Percentiles rank a stretch among this genome's conserved stretches.
phyloP scores from a whole-genome alignment of 2,113 vertebrate genomes.

The Ictalurus furcatus region DNA sequence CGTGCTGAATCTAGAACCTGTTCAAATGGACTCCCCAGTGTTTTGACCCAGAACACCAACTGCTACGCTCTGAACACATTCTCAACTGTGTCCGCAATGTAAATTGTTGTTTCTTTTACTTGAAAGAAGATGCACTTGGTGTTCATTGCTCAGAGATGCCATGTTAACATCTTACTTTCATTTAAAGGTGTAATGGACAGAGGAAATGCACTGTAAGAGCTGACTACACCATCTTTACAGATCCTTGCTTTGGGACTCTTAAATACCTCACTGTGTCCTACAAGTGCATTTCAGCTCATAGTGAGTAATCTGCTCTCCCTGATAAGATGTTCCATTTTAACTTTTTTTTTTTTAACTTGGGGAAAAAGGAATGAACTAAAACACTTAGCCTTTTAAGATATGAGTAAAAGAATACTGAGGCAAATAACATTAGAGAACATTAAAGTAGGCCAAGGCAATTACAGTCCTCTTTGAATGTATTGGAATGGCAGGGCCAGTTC shows the following conservation, averaged over 20 bases:
- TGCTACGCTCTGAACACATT: not conserved
- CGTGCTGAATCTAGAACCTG: conserved; percentile 17
- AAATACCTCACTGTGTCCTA: conserved; percentile 36
- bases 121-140: not conserved
- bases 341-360: not conserved
- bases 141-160: not conserved
- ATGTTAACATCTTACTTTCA: not conserved
- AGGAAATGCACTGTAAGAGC: not conserved
- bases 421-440: no score
- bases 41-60: not conserved
- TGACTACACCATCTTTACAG: not conserved
- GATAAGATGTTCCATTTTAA: not conserved
- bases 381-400: no score
- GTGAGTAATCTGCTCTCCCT: conserved; percentile 3
- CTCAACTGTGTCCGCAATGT: not conserved
- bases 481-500: no score
- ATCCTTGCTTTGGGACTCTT: not conserved
- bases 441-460: no score
- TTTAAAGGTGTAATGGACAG: conserved; percentile 27
- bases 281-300: not conserved
- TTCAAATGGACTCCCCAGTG: not conserved
- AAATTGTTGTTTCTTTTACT: not conserved
- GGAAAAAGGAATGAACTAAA: no score
- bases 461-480: no score
- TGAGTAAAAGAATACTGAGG: no score